Conservation (phyloP, 2,797 vertebrate species). For the Pempheris klunzingeri region DNA sequence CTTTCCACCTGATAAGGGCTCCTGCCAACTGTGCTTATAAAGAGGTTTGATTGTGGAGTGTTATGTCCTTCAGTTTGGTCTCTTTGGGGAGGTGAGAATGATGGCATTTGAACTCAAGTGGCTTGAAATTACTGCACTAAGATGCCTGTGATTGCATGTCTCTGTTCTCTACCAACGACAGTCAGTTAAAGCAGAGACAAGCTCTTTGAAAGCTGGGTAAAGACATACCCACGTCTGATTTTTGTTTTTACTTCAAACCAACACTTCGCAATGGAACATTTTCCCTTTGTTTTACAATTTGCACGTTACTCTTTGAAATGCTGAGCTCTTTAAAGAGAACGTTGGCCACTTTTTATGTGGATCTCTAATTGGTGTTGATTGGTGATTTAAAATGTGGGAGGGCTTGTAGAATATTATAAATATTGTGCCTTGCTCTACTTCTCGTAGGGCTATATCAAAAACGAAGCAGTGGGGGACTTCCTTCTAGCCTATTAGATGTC, state of each 20-base stretch:
- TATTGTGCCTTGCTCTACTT: too few species aligned
- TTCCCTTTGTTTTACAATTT: background rate
- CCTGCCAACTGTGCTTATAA: background rate
- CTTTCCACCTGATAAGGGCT: background rate
- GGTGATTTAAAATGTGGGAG: too few species aligned
- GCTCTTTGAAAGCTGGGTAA: background rate
- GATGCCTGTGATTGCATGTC: background rate
- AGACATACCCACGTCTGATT: too few species aligned
- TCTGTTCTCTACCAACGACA: background rate
- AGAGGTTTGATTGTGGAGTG: background rate
- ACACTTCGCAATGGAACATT: too few species aligned
- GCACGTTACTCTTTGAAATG: background rate
- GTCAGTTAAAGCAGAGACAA: background rate
- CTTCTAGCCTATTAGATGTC: too few species aligned
- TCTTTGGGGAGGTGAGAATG: background rate
- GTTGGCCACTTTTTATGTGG: too few species aligned
- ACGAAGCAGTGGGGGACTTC: too few species aligned
- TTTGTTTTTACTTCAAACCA: too few species aligned
- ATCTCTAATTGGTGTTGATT: too few species aligned
- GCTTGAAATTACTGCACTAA: background rate
- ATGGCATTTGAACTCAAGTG: constrained; percentile 11
- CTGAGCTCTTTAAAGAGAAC: too few species aligned
- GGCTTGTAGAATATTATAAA: too few species aligned
- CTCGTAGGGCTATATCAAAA: too few species aligned
- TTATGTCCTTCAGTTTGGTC: background rate